Evolutionary conservation across 2,113 vertebrate genomes (phyloP).

Genomic region (Thalassarche chlororhynchos): DNA sequence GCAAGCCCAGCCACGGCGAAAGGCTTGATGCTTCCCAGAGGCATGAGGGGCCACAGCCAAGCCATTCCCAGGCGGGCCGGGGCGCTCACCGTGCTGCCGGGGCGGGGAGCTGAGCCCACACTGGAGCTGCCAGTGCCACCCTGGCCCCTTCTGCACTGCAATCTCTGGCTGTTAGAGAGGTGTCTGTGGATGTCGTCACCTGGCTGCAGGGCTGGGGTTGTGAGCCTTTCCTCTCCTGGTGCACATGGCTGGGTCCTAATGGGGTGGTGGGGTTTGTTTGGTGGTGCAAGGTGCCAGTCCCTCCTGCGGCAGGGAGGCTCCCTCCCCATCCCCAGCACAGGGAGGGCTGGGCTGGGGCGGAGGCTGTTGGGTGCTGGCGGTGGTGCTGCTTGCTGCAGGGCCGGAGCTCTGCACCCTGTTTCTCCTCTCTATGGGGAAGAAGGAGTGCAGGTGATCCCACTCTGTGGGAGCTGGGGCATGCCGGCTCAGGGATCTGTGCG

Average conservation of each 20-base stretch:
- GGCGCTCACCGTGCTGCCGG: neutral
- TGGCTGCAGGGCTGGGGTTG: neutral
- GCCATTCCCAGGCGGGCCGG: neutral
- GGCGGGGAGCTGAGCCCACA: neutral
- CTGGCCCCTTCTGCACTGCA: neutral
- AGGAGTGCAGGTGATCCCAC: neutral
- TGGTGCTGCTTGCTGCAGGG: neutral
- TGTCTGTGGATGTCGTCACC: neutral
- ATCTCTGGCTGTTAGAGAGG: neutral
- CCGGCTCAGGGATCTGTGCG: rapidly evolving
- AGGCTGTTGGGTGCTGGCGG: neutral
- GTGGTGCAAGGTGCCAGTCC: neutral
- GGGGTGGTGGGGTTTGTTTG: neutral
- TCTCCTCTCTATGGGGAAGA: rapidly evolving
- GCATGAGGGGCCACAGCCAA: neutral
- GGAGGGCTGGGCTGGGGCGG: neutral
- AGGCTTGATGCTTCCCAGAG: conserved; percentile 11
- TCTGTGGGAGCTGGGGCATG: neutral
- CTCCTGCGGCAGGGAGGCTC: neutral
- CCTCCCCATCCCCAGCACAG: neutral
- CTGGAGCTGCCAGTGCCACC: neutral
- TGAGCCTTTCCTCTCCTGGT: neutral
- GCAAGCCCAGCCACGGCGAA: neutral
- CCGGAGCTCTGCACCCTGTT: neutral
- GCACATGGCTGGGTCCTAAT: rapidly evolving